Evolutionary conservation across 2,888 invertebrate genomes (phyloP).

Genomic region (Drosophila robusta): DNA sequence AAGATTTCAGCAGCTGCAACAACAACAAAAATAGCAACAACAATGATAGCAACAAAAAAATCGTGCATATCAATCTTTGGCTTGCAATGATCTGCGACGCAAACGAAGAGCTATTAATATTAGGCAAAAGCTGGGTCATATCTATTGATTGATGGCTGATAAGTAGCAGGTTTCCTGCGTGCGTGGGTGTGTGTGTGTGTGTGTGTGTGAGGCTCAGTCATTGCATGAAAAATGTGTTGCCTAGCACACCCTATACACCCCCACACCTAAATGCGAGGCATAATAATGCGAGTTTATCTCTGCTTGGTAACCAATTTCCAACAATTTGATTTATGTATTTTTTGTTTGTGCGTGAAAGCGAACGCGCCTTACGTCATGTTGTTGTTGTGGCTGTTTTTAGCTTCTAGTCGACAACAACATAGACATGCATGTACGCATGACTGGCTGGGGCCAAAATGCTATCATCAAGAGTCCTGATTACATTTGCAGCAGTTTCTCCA

Average conservation of each 20-base stretch:
- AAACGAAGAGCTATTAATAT: constrained; percentile 60
- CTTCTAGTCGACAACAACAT: constrained; percentile 1
- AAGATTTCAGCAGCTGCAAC: constrained; percentile 34
- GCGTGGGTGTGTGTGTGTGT: not conserved
- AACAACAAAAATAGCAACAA: constrained; percentile 11
- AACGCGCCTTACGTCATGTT: constrained; percentile 27
- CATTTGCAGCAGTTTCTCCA: constrained; percentile 56
- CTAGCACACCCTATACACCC: constrained; percentile 12
- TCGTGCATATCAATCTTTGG: constrained; percentile 52
- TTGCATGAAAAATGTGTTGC: constrained; percentile 35
- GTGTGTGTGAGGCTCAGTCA: constrained; percentile 15
- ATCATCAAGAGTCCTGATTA: constrained; percentile 62
- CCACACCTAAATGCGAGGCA: constrained; percentile 56
- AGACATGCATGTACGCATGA: constrained; percentile 40
- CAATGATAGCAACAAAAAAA: constrained; percentile 2
- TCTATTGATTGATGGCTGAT: constrained; percentile 74
- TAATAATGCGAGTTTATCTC: constrained; percentile 78
- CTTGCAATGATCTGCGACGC: constrained; percentile 40
- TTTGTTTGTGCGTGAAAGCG: constrained; percentile 60
- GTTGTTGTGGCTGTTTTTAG: constrained; percentile 3
- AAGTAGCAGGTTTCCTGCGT: constrained; percentile 46
- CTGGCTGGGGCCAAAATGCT: constrained; percentile 40
- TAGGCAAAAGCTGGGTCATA: constrained; percentile 48
- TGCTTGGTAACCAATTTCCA: constrained; percentile 76
- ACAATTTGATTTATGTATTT: constrained; percentile 77